Evolutionary conservation across 2,888 invertebrate genomes (phyloP).

Genomic region (Machimus rusticus): DNA sequence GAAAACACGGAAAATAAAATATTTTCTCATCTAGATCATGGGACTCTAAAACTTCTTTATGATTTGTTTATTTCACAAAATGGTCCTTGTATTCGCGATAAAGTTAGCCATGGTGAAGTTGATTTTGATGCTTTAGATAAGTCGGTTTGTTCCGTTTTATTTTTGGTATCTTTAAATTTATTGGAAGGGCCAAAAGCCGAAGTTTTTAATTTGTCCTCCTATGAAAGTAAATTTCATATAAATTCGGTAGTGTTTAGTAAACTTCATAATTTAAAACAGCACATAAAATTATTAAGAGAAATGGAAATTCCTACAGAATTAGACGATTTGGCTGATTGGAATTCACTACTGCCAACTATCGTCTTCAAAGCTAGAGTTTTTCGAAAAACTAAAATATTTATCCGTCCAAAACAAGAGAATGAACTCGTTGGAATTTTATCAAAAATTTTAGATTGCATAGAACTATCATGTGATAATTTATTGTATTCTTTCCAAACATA

Average conservation of each 20-base stretch:
- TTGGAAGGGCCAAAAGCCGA: conserved; percentile 41
- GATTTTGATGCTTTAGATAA: conserved; percentile 51
- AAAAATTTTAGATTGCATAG: conserved; percentile 51
- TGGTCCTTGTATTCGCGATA: conserved; percentile 66
- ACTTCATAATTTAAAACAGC: background rate
- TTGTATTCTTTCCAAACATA: conserved; percentile 50
- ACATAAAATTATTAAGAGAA: background rate
- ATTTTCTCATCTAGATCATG: conserved; percentile 48
- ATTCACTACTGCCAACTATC: background rate
- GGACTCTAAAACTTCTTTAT: conserved; percentile 58
- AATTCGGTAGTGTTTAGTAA: conserved; percentile 45
- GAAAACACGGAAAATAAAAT: conserved; percentile 47
- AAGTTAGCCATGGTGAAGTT: conserved; percentile 66
- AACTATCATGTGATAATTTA: conserved; percentile 51
- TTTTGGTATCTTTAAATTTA: conserved; percentile 50
- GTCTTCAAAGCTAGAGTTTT: background rate
- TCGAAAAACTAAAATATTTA: conserved; percentile 50
- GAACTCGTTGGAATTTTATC: conserved; percentile 52
- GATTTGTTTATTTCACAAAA: conserved; percentile 63
- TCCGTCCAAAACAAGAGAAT: conserved; percentile 53
- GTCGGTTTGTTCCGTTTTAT: conserved; percentile 49
- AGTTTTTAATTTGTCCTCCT: conserved; percentile 44
- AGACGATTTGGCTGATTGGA: background rate
- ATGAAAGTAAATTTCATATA: conserved; percentile 53
- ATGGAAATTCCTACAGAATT: conserved; percentile 36